Conservation (phyloP, 2,113 vertebrate species). For the Poecilia latipinna region DNA sequence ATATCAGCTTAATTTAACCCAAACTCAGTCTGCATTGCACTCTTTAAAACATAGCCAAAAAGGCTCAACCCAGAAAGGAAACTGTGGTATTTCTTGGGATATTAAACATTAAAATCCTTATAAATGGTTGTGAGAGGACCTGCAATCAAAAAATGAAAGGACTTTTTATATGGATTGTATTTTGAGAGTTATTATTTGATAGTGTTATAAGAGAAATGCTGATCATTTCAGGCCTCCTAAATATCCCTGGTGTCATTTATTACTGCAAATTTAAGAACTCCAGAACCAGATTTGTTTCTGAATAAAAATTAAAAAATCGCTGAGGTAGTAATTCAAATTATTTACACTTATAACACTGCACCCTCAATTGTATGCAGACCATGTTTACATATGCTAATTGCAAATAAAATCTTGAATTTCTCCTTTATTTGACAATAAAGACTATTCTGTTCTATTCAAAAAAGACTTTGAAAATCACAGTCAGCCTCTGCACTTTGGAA, state of each 20-base stretch:
- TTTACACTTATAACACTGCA: not conserved
- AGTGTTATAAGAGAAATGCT: not conserved
- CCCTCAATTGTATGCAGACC: not conserved
- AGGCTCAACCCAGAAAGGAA: not conserved
- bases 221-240: not conserved
- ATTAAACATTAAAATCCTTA: not conserved
- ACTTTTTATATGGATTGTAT: not conserved
- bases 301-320: not conserved
- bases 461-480: not conserved
- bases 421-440: too few species aligned
- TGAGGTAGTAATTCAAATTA: not conserved
- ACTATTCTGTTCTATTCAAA: too few species aligned
- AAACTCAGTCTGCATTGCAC: not conserved
- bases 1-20: not conserved
- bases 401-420: too few species aligned
- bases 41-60: not conserved
- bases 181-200: not conserved
- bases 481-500: conserved; percentile 10
- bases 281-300: not conserved
- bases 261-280: not conserved
- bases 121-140: not conserved
- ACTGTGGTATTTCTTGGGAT: not conserved
- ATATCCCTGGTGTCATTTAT: too few species aligned
- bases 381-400: not conserved
- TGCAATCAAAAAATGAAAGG: not conserved